These are phyloP conservation scores for Masticophis lateralis DNA, from an alignment of 2,797 vertebrate species.

Conservation along the genomic window DNA sequence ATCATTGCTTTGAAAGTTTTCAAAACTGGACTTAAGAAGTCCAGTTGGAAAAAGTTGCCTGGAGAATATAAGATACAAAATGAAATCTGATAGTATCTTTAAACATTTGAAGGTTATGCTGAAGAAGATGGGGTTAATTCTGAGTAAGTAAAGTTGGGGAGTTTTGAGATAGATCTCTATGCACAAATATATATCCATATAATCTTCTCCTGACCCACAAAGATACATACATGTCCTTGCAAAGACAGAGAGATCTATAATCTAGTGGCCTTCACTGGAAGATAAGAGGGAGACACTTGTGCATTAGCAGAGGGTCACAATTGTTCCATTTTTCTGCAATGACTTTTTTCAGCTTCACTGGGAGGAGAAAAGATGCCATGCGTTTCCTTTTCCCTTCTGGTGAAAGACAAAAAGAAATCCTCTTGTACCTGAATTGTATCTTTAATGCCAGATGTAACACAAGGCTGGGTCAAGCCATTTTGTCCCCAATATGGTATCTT, in stretches of 20 bases:
- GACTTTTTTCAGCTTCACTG: background rate
- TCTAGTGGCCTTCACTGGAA: background rate
- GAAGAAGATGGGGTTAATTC: background rate
- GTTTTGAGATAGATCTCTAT: background rate
- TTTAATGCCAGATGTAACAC: background rate
- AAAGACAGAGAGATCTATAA: background rate
- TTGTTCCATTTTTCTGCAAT: background rate
- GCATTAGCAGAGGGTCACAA: background rate
- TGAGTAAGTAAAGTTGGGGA: background rate
- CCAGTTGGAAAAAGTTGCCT: background rate
- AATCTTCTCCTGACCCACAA: background rate
- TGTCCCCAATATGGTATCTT: background rate
- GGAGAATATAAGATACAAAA: background rate
- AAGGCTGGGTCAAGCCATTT: background rate
- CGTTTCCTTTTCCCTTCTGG: background rate
- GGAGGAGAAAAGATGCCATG: background rate
- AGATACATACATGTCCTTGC: background rate
- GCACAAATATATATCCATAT: background rate
- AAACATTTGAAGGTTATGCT: background rate
- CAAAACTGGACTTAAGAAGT: background rate
- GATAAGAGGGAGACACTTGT: background rate
- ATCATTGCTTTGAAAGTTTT: background rate
- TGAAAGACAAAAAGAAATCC: background rate
- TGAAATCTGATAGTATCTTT: background rate
- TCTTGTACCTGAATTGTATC: background rate